A percentile compares a stretch with the other conserved stretches of the same genome.
Conservation (phyloP, 2,888 invertebrate species). For the Eupithecia dodoneata region DNA sequence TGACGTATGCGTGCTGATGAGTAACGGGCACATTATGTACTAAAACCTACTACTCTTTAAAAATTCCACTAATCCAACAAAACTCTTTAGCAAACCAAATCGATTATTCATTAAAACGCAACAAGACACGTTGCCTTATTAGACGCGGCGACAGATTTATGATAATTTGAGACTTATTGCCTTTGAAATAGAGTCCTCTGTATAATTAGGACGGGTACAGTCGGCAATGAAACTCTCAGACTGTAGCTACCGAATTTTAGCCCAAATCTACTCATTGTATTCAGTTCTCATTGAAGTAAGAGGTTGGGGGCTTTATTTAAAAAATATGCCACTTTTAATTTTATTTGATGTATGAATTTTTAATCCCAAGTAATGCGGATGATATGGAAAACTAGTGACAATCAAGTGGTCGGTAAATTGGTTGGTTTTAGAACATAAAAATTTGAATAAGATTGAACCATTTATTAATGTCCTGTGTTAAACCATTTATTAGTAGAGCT, state of each 20-base stretch:
- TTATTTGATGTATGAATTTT: too few relatives aligned
- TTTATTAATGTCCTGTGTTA: too few relatives aligned
- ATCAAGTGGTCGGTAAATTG: too few relatives aligned
- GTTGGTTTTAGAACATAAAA: too few relatives aligned
- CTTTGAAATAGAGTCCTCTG: conserved; percentile 36
- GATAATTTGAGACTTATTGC: conserved; percentile 43
- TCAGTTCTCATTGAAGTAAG: too few relatives aligned
- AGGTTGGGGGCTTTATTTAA: background rate
- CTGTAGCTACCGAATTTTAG: background rate
- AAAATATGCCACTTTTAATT: too few relatives aligned
- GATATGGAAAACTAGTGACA: too few relatives aligned
- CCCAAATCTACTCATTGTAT: background rate
- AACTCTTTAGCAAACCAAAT: conserved; percentile 8
- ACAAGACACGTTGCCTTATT: conserved; percentile 36
- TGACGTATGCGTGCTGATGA: too few relatives aligned
- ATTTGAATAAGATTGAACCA: too few relatives aligned
- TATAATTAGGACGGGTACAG: conserved; percentile 3
- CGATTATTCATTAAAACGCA: conserved; percentile 25
- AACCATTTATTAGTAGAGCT: too few relatives aligned
- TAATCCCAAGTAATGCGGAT: too few relatives aligned
- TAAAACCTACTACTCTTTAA: background rate
- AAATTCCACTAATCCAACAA: background rate
- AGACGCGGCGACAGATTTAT: conserved; percentile 45
- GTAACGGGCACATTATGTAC: too few relatives aligned
- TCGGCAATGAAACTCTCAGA: background rate